Percentiles rank a stretch among this genome's conserved stretches.
These are phyloP conservation scores for Platyura marginata DNA, from an alignment of 1,140 invertebrate species.

Conservation along the genomic window DNA sequence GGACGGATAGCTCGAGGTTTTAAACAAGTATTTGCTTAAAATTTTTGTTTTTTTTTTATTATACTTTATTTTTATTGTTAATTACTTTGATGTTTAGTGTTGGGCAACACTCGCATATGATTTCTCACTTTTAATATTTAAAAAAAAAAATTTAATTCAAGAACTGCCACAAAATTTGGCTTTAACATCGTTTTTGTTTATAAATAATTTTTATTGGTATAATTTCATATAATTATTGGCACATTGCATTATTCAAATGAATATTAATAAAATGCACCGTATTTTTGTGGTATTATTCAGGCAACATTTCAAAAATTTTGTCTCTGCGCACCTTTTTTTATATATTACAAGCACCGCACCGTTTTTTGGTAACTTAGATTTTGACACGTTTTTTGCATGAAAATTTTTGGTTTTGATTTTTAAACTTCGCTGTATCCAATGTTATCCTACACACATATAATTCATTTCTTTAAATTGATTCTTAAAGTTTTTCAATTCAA, in stretches of 20 bases:
- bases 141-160: background rate
- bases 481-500: no score
- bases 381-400: background rate
- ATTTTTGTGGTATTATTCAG: background rate
- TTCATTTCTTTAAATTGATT: no score
- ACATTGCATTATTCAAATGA: background rate
- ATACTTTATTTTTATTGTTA: conserved; percentile 14
- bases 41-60: conserved; percentile 5
- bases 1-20: no score
- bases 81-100: conserved; percentile 4
- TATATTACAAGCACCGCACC: conserved; percentile 1
- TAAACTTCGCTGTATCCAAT: no score
- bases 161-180: background rate
- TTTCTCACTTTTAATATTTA: background rate
- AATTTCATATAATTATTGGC: background rate
- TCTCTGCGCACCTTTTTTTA: background rate
- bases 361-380: conserved; percentile 2
- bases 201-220: no score
- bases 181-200: no score
- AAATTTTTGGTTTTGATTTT: conserved; percentile 1
- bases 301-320: background rate
- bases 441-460: no score
- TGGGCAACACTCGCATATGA: conserved; percentile 3
- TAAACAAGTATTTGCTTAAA: no score
- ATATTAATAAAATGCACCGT: background rate